phyloP scores from a whole-genome alignment of 1,140 invertebrate species.

The Drosophila micromelanica region DNA sequence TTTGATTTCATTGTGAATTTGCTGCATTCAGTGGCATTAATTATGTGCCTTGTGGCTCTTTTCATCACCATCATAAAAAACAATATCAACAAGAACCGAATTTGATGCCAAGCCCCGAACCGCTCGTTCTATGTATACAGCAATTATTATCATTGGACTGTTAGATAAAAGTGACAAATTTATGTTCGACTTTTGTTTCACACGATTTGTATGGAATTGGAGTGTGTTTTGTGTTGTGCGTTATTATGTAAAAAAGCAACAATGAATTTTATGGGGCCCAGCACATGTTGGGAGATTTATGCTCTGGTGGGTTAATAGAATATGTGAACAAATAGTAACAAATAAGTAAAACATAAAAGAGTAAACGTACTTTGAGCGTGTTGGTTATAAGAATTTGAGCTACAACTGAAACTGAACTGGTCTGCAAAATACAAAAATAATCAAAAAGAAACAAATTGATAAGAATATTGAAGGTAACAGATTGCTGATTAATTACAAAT shows the following conservation, averaged over 20 bases:
- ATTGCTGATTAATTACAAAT: slow-evolving; percentile 31
- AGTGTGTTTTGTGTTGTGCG: slow-evolving; percentile 11
- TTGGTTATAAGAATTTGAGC: slow-evolving; percentile 76
- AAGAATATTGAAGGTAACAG: slow-evolving; percentile 39
- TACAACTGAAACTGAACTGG: slow-evolving; percentile 75
- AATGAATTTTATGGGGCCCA: slow-evolving; percentile 52
- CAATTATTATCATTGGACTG: slow-evolving; percentile 37
- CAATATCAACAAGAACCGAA: slow-evolving; percentile 16
- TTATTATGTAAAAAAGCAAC: slow-evolving; percentile 17
- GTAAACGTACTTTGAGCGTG: slow-evolving; percentile 77
- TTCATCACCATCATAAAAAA: slow-evolving; percentile 40
- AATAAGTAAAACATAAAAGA: slow-evolving; percentile 44
- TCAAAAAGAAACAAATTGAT: slow-evolving; percentile 28
- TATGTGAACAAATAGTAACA: slow-evolving; percentile 22
- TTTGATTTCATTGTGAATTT: slow-evolving; percentile 31
- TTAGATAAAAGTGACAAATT: slow-evolving; percentile 57
- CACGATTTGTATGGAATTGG: not conserved
- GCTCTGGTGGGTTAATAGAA: slow-evolving; percentile 51
- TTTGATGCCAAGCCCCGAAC: not conserved
- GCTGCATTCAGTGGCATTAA: slow-evolving; percentile 45
- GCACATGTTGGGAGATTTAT: slow-evolving; percentile 49
- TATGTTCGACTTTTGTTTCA: slow-evolving; percentile 28
- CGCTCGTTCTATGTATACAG: too few species aligned
- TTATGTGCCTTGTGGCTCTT: slow-evolving; percentile 32
- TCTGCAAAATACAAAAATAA: slow-evolving; percentile 67